phyloP scores from a whole-genome alignment of 37 sponge, comb jelly and placozoan genomes.

The Spongia lamella region DNA sequence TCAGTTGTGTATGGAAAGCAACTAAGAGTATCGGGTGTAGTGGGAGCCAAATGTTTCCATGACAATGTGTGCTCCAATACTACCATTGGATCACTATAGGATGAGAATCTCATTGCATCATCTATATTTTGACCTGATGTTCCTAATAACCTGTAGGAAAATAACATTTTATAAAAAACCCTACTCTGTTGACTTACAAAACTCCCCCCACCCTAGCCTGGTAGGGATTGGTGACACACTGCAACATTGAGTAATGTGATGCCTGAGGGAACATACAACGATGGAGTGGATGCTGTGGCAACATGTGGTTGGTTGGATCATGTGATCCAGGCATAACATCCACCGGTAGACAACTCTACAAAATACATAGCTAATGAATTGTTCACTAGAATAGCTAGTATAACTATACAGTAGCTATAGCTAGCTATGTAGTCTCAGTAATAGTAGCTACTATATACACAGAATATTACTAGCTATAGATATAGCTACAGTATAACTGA shows the following conservation, averaged over 20 bases:
- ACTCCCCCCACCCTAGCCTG: conserved; percentile 62
- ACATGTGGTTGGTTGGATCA: conserved; percentile 88
- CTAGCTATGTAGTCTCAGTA: no score
- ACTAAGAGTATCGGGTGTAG: conserved; percentile 96
- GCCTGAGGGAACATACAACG: conserved; percentile 95
- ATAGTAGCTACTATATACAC: no score
- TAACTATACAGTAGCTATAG: no score
- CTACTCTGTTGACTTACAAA: conserved; percentile 58
- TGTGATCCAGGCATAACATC: conserved; percentile 94
- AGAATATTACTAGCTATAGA: no score
- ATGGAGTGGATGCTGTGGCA: conserved; percentile 97
- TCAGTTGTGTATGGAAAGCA: conserved; percentile 83
- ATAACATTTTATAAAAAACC: neutral
- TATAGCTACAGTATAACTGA: no score
- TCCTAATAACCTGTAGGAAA: conserved; percentile 68
- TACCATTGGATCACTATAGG: conserved; percentile 47
- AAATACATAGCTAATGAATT: neutral
- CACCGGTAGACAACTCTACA: conserved; percentile 80
- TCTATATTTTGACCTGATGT: conserved; percentile 94
- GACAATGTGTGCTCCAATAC: conserved; percentile 81
- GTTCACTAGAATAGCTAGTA: no score
- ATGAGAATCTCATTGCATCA: conserved; percentile 74
- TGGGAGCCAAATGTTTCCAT: conserved; percentile 91
- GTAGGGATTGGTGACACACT: conserved; percentile 91
- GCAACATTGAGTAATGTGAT: conserved; percentile 48